phyloP scores from a whole-genome alignment of 1,140 invertebrate species.

The Globodera rostochiensis region DNA sequence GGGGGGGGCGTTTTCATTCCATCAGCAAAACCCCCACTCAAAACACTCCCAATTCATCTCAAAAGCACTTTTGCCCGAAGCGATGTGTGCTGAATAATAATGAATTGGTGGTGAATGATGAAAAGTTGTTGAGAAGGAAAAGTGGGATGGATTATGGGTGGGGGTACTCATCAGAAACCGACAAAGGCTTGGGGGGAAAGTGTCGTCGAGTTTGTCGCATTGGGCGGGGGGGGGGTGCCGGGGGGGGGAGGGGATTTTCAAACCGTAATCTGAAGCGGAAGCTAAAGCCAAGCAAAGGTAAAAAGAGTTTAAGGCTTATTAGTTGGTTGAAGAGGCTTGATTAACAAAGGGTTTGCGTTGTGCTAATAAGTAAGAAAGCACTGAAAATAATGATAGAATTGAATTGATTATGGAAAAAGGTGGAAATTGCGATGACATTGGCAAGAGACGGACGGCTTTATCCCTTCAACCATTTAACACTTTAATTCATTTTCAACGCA shows the following conservation, averaged over 20 bases:
- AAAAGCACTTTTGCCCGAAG: background rate
- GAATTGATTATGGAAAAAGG: too few relatives aligned
- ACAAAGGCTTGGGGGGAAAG: background rate
- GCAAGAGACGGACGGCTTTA: too few relatives aligned
- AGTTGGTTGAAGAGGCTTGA: too few relatives aligned
- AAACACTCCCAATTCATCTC: background rate
- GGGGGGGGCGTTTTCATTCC: background rate
- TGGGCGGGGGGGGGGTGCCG: background rate
- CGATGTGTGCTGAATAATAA: conserved; percentile 2
- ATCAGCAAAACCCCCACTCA: conserved; percentile 1
- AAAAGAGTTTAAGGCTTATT: too few relatives aligned
- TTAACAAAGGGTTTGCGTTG: too few relatives aligned
- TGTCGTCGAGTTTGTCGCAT: background rate
- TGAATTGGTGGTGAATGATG: background rate
- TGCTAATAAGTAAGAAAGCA: too few relatives aligned
- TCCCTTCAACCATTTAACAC: background rate
- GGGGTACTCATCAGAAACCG: background rate
- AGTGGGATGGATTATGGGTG: background rate
- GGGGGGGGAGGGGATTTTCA: background rate
- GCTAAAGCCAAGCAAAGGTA: background rate
- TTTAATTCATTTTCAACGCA: background rate
- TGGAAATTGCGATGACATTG: background rate
- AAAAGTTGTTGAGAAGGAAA: background rate
- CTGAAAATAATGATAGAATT: too few relatives aligned
- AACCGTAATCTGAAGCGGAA: background rate